Percentiles rank a stretch among this genome's conserved stretches.
Evolutionary conservation across 2,797 vertebrate genomes (phyloP).

Genomic region (Cynodonichthys magdalenae): DNA sequence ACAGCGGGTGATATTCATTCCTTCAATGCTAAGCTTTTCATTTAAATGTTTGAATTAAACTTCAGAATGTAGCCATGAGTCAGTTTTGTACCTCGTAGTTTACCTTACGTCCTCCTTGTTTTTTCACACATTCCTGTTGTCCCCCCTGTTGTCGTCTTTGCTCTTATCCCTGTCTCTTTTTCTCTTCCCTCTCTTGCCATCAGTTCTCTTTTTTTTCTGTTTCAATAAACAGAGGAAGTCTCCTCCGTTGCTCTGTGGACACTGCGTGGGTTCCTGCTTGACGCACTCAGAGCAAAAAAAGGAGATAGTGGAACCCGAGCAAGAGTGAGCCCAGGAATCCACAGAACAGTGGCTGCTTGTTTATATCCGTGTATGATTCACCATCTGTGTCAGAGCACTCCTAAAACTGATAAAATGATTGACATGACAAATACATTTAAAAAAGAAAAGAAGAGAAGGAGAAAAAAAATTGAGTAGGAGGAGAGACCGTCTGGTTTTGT

Average conservation of each 20-base stretch:
- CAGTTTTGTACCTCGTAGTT: conserved; percentile 17
- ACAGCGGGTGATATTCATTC: no score
- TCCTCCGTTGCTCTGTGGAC: conserved; percentile 40
- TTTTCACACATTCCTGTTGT: neutral
- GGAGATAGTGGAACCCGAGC: conserved; percentile 27
- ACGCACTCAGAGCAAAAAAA: conserved; percentile 40
- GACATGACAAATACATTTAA: conserved; percentile 56
- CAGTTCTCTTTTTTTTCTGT: conserved; percentile 4
- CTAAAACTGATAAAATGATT: conserved; percentile 46
- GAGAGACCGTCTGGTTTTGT: conserved; percentile 38
- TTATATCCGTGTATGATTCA: conserved; percentile 69
- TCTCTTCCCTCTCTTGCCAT: neutral
- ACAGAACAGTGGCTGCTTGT: conserved; percentile 45
- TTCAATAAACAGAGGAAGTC: conserved; percentile 38
- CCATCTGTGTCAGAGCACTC: conserved; percentile 63
- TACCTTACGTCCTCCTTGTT: neutral
- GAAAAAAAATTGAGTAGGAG: conserved; percentile 30
- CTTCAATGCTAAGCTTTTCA: no score
- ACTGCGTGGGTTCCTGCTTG: conserved; percentile 65
- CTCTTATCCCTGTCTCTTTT: neutral
- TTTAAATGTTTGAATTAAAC: neutral
- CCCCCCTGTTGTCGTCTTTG: conserved; percentile 15
- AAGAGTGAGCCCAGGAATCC: conserved; percentile 37
- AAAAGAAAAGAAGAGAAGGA: conserved; percentile 25
- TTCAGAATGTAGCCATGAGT: conserved; percentile 20